Evolutionary conservation across 2,888 invertebrate genomes (phyloP).

Genomic region (Perdita meconis): DNA sequence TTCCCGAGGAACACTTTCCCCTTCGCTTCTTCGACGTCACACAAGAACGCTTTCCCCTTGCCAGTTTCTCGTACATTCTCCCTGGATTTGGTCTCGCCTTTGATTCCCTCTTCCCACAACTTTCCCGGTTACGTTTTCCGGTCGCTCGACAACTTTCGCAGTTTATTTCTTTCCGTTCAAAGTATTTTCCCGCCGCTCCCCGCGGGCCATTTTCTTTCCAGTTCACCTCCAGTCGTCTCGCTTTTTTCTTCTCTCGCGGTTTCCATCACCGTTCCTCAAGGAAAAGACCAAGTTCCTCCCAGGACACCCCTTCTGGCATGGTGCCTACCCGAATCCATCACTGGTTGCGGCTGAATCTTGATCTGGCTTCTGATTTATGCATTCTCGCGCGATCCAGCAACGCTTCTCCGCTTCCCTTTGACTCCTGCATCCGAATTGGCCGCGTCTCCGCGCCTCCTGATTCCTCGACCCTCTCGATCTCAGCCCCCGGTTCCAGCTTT

Average conservation of each 20-base stretch:
- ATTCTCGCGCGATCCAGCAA: slow-evolving; percentile 29
- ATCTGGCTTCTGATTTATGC: slow-evolving; percentile 60
- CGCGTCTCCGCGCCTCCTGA: not conserved
- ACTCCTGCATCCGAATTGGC: slow-evolving; percentile 10
- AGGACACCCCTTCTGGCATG: slow-evolving; percentile 43
- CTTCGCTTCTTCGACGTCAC: slow-evolving; percentile 9
- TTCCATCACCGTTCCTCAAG: not conserved
- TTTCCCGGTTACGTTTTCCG: not conserved
- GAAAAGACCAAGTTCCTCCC: not conserved
- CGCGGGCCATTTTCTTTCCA: not conserved
- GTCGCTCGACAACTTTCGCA: no score
- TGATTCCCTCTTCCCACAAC: not conserved
- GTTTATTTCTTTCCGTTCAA: not conserved
- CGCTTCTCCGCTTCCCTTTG: slow-evolving; percentile 35
- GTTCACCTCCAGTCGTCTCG: not conserved
- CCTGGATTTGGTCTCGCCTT: not conserved
- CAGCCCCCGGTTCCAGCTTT: no score
- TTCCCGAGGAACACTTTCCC: slow-evolving; percentile 31
- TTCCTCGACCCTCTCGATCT: not conserved
- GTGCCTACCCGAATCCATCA: slow-evolving; percentile 33
- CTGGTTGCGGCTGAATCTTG: slow-evolving; percentile 59
- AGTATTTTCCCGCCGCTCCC: not conserved
- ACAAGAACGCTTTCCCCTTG: not conserved
- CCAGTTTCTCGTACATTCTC: not conserved
- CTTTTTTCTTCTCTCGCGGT: slow-evolving; percentile 9